phyloP scores from a whole-genome alignment of 2,888 invertebrate species.

The Rhorus exstirpatorius region DNA sequence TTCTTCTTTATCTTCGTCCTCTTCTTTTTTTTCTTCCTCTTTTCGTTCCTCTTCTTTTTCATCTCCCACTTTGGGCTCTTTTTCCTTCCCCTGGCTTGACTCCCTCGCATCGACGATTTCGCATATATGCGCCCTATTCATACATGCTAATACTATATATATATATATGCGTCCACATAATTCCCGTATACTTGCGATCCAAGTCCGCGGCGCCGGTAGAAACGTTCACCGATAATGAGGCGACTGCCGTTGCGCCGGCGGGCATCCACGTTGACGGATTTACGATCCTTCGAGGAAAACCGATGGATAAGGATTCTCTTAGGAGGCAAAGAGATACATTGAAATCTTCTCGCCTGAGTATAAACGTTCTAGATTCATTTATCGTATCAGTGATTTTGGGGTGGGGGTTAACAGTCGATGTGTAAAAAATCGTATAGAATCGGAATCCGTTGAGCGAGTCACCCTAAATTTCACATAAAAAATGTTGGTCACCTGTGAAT shows the following conservation, averaged over 20 bases:
- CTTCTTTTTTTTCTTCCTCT: conserved; percentile 32
- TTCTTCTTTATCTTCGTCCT: conserved; percentile 21
- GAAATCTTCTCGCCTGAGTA: conserved; percentile 8
- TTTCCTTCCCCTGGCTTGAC: conserved; percentile 29
- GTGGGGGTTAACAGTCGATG: too few relatives aligned
- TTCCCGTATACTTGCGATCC: conserved; percentile 73
- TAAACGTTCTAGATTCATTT: conserved; percentile 10
- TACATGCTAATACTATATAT: conserved; percentile 26
- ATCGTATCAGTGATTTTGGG: background rate
- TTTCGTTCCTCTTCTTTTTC: conserved; percentile 49
- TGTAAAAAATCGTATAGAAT: too few relatives aligned
- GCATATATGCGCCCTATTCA: conserved; percentile 52
- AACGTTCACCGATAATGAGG: conserved; percentile 78
- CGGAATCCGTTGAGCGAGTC: too few relatives aligned
- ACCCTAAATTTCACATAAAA: too few relatives aligned
- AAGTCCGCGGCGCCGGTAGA: conserved; percentile 67
- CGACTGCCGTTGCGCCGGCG: conserved; percentile 71
- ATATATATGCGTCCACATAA: conserved; percentile 64
- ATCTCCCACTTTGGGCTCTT: conserved; percentile 22
- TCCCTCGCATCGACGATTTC: conserved; percentile 62
- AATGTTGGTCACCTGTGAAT: too few relatives aligned
- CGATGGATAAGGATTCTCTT: conserved; percentile 49
- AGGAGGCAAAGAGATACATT: background rate
- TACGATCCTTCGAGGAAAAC: conserved; percentile 71
- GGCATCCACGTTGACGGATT: conserved; percentile 78